Conservation (phyloP, 2,113 vertebrate species). For the Crypturellus undulatus region DNA sequence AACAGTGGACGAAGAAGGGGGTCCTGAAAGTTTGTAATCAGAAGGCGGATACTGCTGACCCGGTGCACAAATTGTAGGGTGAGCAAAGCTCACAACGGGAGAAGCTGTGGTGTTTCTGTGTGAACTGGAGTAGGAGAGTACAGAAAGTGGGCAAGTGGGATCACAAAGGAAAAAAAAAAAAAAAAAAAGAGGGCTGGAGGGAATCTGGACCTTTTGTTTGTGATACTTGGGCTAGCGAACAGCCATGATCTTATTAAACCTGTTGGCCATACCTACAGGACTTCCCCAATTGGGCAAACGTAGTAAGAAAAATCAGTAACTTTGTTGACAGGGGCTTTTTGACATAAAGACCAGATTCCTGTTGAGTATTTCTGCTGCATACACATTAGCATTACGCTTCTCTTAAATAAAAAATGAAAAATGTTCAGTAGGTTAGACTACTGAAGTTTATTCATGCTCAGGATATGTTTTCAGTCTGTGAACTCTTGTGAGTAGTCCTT, state of each 20-base stretch:
- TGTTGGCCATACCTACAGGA: not conserved
- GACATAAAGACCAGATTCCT: constrained; percentile 14
- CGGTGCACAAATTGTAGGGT: not conserved
- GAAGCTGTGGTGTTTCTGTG: not conserved
- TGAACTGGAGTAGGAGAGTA: not conserved
- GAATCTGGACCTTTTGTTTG: constrained; percentile 1
- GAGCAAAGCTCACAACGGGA: not conserved
- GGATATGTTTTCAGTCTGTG: not conserved
- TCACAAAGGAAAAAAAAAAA: not conserved
- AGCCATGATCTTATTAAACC: not conserved
- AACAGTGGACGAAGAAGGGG: not conserved
- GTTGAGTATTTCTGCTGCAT: constrained; percentile 16
- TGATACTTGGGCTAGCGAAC: not conserved
- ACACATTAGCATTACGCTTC: not conserved
- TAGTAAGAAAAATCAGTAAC: constrained; percentile 43
- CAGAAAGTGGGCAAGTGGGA: not conserved
- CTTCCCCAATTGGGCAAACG: not conserved
- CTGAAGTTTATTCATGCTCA: not conserved
- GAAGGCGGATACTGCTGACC: not conserved
- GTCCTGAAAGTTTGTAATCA: not conserved
- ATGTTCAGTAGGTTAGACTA: not conserved
- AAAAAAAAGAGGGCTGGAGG: not conserved
- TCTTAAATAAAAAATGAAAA: constrained; percentile 46
- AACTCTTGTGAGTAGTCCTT: not conserved
- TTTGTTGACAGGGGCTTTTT: not conserved